Base-by-base conservation (phyloP, 2,888 invertebrate genomes). In the Caenorhabditis japonica region DNA sequence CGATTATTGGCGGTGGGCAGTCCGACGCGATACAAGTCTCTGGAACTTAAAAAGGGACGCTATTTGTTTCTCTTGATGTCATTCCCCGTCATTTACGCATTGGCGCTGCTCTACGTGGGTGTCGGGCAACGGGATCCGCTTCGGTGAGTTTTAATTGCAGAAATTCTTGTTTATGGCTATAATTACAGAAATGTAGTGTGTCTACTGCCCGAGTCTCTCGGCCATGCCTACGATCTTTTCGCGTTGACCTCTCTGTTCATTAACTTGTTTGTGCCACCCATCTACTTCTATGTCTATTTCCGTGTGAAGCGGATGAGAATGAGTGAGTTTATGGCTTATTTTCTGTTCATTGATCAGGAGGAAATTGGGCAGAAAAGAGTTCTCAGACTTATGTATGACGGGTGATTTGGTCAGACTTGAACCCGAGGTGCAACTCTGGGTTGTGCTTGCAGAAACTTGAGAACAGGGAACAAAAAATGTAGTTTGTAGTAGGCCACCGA, bases 251-350 rank as follows among this genome's bases (percentile, higher is more conserved):
- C 66, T 0, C 44, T 66, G 12, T 19, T 56, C 19, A 58, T 66
- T 1, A 66, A 66, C 8, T 27, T 66, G 4, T 49, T 51, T 21
- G 66, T 66, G 8, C 66, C 66, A 13, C 56, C 56, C 41, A 66
- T 66, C 27, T 66, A 66, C 17, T 2, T 51, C 4, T 56, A 49
- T 17, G 56, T 66, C 0, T 66, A 66, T 13, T 43, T 13, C 13
- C 21, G 36, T 2, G 56, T 66, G 34, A 46, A 41, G 12, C 27
- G 30, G n/a, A 47, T 55, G 0, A 17, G 62, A 23, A 62, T 62
- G 61, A 64, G 62, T 64, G 13, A 46, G 33, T 39, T 30, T 10
- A 7, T 30, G n/a, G n/a, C n/a, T n/a, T n/a, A n/a, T n/a, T n/a
- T n/a, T n/a, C n/a, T n/a, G n/a, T n/a, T n/a, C n/a, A n/a, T n/a